Evolutionary conservation across 2,888 invertebrate species (phyloP), one percentile per base, ranked within the genome.

Genomic region (Macropis europaea): DNA sequence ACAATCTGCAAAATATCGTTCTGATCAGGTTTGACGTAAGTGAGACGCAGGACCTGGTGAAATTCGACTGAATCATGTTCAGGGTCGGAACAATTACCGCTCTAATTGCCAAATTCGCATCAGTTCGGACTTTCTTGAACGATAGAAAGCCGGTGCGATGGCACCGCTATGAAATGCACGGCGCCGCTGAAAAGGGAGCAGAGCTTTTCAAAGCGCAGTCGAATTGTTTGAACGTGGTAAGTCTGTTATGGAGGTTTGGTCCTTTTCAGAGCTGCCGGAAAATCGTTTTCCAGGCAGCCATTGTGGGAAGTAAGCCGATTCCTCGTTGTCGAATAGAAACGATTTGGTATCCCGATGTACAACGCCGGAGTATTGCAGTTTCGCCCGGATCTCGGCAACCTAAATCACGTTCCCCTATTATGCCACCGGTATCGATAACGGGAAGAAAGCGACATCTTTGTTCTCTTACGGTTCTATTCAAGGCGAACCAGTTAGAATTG

Each of bases 281-380:
- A 79, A 79, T 79, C 77, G 79, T 79, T 79, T 76, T 79, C 67
- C 69, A 63, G 63, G 56, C 53, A 40, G 42, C 68, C 69, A 81
- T 81, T 82, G 81, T 79, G 69, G 68, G 52, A 6, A 32, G 66
- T 82, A 82, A 82, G 82, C 82, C 82, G 82, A 82, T 82, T 82
- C 69, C 76, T 75, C 68, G 70, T 71, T 61, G 77, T 61, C 73
- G 74, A 81, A 82, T 82, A 63, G 73, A 80, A 82, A 81, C 82
- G 82, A 82, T 82, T 77, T 77, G 70, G 74, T 77, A 66, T 74
- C 70, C 45, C 73, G 68, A 60, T 75, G 79, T 79, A 73, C 74
- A n/a, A 60, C 69, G 66, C 57, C 59, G 48, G 62, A 36, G 66
- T 66, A 77, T 77, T 56, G 71, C 59, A 34, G 60, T 62, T 57